Conservation (phyloP, 2,113 vertebrate species). For the Oplegnathus fasciatus region DNA sequence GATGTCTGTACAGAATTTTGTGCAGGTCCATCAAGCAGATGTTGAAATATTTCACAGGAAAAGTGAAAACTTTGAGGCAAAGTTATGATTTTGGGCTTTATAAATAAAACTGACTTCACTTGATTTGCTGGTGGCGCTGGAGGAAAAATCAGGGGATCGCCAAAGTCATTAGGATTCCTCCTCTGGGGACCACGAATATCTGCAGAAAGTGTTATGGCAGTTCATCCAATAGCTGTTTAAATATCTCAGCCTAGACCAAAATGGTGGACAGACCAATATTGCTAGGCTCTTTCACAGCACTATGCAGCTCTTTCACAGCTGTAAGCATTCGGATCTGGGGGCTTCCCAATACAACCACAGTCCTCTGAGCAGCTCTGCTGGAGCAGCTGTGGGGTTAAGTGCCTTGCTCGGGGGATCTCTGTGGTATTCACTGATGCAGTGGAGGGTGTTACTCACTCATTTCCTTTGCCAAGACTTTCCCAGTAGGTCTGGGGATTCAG, state of each 20-base stretch:
- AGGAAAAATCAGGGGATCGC: neutral
- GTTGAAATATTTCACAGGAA: too few relatives aligned
- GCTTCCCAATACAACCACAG: neutral
- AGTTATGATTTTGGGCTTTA: too few relatives aligned
- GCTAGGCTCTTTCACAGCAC: neutral
- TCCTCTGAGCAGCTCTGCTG: neutral
- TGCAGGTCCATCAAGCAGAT: too few relatives aligned
- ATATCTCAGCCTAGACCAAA: neutral
- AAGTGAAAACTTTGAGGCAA: too few relatives aligned
- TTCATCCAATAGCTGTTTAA: neutral
- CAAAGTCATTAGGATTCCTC: too few relatives aligned
- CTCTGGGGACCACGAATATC: neutral
- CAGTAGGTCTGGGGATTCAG: slow-evolving; percentile 40
- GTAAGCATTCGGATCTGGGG: neutral
- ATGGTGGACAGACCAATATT: too few relatives aligned
- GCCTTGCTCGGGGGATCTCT: slow-evolving; percentile 48
- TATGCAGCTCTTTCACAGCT: neutral
- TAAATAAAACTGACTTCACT: too few relatives aligned
- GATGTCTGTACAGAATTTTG: too few relatives aligned
- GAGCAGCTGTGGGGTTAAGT: slow-evolving; percentile 36
- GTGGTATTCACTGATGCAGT: slow-evolving; percentile 35
- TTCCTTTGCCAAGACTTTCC: slow-evolving; percentile 20
- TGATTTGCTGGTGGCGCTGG: too few relatives aligned
- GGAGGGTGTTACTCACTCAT: slow-evolving; percentile 25
- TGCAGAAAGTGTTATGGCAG: neutral